These are phyloP conservation scores for Cherax destructor DNA, from an alignment of 1,140 invertebrate genomes.

Conservation along the genomic window DNA sequence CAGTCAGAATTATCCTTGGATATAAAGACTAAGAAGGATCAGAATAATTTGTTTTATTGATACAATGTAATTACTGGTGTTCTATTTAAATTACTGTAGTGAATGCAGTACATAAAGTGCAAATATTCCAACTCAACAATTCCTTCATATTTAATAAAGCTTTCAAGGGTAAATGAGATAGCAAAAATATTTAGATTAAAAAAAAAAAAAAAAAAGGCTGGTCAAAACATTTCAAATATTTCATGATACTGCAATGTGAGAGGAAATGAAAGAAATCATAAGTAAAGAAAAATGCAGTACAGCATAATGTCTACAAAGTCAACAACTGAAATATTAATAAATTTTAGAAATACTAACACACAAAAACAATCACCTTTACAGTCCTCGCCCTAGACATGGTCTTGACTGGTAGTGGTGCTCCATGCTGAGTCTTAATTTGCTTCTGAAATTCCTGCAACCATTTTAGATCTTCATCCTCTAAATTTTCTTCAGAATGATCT, in stretches of 20 bases:
- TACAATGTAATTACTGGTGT: not conserved
- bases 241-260: not conserved
- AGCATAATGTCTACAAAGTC: not conserved
- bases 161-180: not conserved
- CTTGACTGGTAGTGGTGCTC: not conserved
- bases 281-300: not conserved
- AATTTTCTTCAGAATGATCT: not conserved
- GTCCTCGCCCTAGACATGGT: not conserved
- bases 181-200: not conserved
- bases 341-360: not conserved
- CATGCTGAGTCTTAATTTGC: not conserved
- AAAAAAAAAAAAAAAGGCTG: not conserved
- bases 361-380: slow-evolving; percentile 1
- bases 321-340: not conserved
- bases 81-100: not conserved
- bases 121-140: no score
- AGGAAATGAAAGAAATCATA: not conserved
- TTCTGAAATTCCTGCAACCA: not conserved
- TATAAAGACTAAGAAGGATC: not conserved
- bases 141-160: not conserved
- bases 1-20: not conserved
- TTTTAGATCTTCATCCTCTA: not conserved
- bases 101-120: not conserved
- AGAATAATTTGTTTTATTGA: not conserved
- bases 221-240: not conserved